These are phyloP conservation scores for Trematomus loennbergii DNA, from an alignment of 2,113 vertebrate species.

Conservation along the genomic window DNA sequence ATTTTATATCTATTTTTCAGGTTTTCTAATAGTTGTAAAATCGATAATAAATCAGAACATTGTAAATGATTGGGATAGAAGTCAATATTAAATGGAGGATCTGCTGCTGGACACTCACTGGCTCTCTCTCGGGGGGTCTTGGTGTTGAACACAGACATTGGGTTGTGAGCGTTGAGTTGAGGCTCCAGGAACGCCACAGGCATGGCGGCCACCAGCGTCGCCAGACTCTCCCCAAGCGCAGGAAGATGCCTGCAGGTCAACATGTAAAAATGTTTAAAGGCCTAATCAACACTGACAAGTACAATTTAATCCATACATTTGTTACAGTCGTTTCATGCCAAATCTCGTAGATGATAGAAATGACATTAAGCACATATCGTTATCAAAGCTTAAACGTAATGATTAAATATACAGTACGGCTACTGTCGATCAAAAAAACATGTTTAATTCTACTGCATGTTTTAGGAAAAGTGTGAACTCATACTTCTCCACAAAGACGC, in stretches of 20 bases:
- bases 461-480: background rate
- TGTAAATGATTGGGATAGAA: background rate
- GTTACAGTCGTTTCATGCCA: too few species aligned
- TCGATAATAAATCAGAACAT: background rate
- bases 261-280: background rate
- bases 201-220: conserved; percentile 93
- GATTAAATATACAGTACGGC: too few species aligned
- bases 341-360: too few species aligned
- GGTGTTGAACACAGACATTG: conserved; percentile 95
- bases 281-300: too few species aligned
- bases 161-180: conserved; percentile 91
- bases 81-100: background rate
- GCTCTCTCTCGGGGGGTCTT: conserved; percentile 94
- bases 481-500: conserved; percentile 94
- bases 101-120: conserved; percentile 84
- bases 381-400: too few species aligned
- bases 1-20: too few species aligned
- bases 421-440: too few species aligned
- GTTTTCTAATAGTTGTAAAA: too few species aligned
- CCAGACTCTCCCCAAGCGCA: conserved; percentile 93
- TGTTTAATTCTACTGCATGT: too few species aligned
- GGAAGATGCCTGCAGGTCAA: conserved; percentile 89
- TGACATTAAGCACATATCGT: too few species aligned
- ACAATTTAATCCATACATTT: too few species aligned
- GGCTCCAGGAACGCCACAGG: conserved; percentile 97